Percentiles rank a stretch among this genome's conserved stretches.
These are phyloP conservation scores for Nematopogon swammerdamellus DNA, from an alignment of 2,888 invertebrate genomes.

Conservation along the genomic window DNA sequence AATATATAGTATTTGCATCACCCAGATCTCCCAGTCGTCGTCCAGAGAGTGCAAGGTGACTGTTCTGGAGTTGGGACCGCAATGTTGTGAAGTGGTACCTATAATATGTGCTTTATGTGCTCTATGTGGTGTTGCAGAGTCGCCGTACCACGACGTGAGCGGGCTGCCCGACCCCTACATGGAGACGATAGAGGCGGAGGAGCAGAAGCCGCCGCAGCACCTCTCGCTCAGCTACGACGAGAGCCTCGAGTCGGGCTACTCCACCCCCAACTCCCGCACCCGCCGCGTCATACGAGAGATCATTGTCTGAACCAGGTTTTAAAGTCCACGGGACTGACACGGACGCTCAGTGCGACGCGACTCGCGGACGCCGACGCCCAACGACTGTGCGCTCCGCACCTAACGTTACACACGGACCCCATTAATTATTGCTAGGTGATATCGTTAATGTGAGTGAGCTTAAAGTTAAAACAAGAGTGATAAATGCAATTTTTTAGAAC, in stretches of 20 bases:
- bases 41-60: too few species aligned
- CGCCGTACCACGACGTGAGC: constrained; percentile 91
- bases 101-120: too few species aligned
- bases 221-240: constrained; percentile 90
- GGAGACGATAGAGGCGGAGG: constrained; percentile 67
- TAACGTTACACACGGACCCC: too few species aligned
- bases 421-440: too few species aligned
- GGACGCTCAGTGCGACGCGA: too few species aligned
- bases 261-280: constrained; percentile 90
- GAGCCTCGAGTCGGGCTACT: constrained; percentile 90
- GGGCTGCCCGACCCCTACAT: constrained; percentile 87
- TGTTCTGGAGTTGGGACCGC: too few species aligned
- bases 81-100: too few species aligned
- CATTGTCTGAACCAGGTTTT: constrained; percentile 66
- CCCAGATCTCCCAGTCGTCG: too few species aligned
- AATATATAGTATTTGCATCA: too few species aligned
- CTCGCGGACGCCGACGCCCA: too few species aligned
- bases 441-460: not conserved
- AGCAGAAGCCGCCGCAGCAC: constrained; percentile 83
- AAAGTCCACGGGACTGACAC: not conserved
- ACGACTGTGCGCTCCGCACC: too few species aligned
- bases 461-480: not conserved
- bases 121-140: constrained; percentile 58
- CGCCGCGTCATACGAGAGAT: constrained; percentile 92
- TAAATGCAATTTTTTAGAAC: too few species aligned